A percentile compares a stretch with the other conserved stretches of the same genome.
Evolutionary conservation across 2,888 invertebrate genomes (phyloP).

Genomic region (Neoitamus cyanurus): DNA sequence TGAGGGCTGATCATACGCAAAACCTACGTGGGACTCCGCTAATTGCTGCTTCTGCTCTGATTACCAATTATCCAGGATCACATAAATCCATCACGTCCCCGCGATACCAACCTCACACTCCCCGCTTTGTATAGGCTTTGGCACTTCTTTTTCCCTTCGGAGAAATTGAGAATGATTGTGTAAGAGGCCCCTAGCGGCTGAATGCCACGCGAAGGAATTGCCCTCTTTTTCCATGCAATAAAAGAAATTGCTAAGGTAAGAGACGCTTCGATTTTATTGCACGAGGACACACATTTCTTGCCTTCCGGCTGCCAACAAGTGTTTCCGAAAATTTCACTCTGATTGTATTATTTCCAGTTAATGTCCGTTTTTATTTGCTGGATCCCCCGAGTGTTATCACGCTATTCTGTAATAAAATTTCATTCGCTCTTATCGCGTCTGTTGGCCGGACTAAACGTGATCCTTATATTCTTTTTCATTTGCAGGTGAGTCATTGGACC

Average conservation of each 20-base stretch:
- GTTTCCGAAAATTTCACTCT: constrained; percentile 18
- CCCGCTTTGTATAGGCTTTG: background rate
- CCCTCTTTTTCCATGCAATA: background rate
- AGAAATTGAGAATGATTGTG: constrained; percentile 16
- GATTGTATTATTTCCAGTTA: constrained; percentile 23
- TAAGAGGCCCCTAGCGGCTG: background rate
- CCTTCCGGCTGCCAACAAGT: constrained; percentile 32
- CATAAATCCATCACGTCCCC: background rate
- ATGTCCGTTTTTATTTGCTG: constrained; percentile 9
- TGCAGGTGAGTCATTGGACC: constrained; percentile 51
- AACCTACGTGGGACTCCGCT: background rate
- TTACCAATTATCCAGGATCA: constrained; percentile 29
- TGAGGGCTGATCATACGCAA: constrained; percentile 1
- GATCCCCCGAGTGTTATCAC: background rate
- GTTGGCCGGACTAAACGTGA: background rate
- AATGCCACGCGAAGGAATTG: background rate
- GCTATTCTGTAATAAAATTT: constrained; percentile 29
- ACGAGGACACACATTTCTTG: constrained; percentile 20
- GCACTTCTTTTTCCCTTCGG: background rate
- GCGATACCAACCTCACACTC: background rate
- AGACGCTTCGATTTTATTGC: background rate
- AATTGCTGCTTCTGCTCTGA: constrained; percentile 8
- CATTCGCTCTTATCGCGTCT: background rate
- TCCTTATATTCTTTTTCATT: constrained; percentile 15
- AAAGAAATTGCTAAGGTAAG: background rate